A percentile compares a stretch with the other conserved stretches of the same genome.
Conservation (phyloP, 2,888 invertebrate genomes). For the Eustalomyia histrio region DNA sequence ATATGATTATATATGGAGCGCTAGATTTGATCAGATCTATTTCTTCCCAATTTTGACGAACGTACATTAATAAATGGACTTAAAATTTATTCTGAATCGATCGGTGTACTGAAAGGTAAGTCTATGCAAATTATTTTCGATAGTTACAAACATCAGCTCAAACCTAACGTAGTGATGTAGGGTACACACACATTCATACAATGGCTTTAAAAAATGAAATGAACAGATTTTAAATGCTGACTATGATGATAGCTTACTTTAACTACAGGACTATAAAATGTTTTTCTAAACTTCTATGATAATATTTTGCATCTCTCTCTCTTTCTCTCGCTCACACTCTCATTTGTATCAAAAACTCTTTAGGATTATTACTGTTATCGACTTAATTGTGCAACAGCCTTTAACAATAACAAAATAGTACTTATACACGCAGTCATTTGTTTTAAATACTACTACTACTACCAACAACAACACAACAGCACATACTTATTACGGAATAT, state of each 20-base stretch:
- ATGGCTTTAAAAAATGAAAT: background rate
- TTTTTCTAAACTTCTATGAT: slow-evolving; percentile 51
- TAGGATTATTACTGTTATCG: slow-evolving; percentile 62
- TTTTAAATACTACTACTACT: slow-evolving; percentile 52
- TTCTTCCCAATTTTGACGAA: too few relatives aligned
- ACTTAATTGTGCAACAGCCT: slow-evolving; percentile 66
- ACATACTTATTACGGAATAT: background rate
- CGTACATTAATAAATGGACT: too few relatives aligned
- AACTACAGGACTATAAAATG: slow-evolving; percentile 1
- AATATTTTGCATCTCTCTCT: slow-evolving; percentile 8
- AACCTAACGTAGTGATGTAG: too few relatives aligned
- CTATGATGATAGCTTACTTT: slow-evolving; percentile 22
- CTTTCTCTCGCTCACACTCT: slow-evolving; percentile 1
- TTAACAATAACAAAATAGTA: slow-evolving; percentile 61
- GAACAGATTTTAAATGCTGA: background rate
- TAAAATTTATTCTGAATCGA: too few relatives aligned
- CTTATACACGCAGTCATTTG: slow-evolving; percentile 62
- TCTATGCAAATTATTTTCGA: too few relatives aligned
- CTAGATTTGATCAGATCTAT: too few relatives aligned
- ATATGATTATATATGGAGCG: too few relatives aligned
- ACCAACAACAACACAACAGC: background rate
- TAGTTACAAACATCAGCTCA: too few relatives aligned
- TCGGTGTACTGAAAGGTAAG: too few relatives aligned
- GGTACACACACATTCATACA: background rate
- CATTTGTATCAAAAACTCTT: slow-evolving; percentile 12